phyloP scores from a whole-genome alignment of 2,888 invertebrate genomes.

The Oligia fasciuncula region DNA sequence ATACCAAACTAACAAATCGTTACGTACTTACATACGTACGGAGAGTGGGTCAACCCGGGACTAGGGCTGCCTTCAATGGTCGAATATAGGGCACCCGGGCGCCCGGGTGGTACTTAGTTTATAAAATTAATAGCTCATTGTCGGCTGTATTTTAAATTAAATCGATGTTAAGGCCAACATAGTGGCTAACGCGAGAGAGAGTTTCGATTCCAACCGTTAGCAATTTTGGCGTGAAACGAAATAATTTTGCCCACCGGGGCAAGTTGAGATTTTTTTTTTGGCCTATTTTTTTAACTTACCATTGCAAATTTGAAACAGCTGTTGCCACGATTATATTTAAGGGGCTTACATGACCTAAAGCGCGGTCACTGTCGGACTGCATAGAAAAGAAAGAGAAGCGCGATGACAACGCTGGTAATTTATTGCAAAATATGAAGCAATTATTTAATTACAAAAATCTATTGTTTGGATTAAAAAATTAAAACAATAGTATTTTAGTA shows the following conservation, averaged over 20 bases:
- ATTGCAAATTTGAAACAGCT: too few species aligned
- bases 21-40: neutral
- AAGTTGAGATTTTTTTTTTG: neutral
- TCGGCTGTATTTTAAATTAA: constrained; percentile 9
- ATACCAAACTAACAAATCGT: constrained; percentile 14
- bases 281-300: neutral
- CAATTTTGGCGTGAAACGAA: neutral
- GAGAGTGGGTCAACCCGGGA: constrained; percentile 43
- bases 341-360: too few species aligned
- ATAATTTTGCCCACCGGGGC: neutral
- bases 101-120: constrained; percentile 10
- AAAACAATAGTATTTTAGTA: too few species aligned
- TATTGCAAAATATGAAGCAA: too few species aligned
- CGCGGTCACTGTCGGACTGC: too few species aligned
- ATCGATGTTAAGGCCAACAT: neutral
- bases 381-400: too few species aligned
- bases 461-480: too few species aligned
- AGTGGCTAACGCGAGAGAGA: too few species aligned
- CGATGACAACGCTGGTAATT: too few species aligned
- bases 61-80: neutral
- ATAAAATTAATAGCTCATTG: constrained; percentile 26
- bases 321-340: too few species aligned
- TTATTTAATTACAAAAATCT: too few species aligned
- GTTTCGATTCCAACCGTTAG: neutral
- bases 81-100: constrained; percentile 51